Conservation (phyloP, 2,888 invertebrate species). For the Gisinianus flammeolus region DNA sequence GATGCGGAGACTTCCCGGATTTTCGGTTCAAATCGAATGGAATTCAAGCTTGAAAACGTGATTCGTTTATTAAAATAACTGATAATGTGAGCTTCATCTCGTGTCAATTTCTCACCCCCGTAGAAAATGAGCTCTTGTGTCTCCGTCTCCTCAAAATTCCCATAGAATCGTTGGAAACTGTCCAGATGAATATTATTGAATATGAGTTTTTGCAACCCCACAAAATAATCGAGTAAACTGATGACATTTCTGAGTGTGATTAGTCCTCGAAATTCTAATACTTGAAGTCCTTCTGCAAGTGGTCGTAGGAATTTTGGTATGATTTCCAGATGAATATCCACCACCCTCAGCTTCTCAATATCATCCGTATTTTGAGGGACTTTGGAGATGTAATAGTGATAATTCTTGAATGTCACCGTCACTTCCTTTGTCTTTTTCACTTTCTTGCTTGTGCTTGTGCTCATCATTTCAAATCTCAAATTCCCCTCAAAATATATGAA, state of each 20-base stretch:
- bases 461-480: background rate
- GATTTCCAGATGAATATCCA: background rate
- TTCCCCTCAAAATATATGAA: background rate
- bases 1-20: background rate
- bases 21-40: background rate
- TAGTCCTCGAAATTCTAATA: background rate
- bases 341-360: background rate
- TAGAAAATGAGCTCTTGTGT: background rate
- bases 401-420: background rate
- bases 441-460: background rate
- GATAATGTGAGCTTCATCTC: background rate
- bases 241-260: background rate
- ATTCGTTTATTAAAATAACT: slow-evolving; percentile 4
- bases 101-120: background rate
- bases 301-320: background rate
- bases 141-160: background rate
- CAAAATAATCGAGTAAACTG: background rate
- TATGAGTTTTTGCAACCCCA: background rate
- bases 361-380: background rate
- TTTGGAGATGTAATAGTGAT: background rate
- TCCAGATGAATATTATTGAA: background rate
- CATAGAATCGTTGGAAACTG: slow-evolving; percentile 8
- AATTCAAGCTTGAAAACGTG: background rate
- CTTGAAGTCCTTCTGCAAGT: background rate
- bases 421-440: background rate